Base-by-base conservation (phyloP, 2,113 vertebrate species). In the Turnix velox region DNA sequence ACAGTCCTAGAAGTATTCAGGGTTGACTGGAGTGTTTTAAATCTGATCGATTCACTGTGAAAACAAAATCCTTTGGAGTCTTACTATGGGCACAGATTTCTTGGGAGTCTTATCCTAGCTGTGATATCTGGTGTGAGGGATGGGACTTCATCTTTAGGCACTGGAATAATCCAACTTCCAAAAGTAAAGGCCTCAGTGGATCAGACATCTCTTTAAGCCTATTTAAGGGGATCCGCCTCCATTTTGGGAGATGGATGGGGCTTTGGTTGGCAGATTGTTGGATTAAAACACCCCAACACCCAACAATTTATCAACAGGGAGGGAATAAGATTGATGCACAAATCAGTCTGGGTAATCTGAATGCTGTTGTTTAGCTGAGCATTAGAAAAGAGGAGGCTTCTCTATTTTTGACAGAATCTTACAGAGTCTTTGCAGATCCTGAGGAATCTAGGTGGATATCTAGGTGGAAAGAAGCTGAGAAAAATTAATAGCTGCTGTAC, bases 321-420 rank as follows among this genome's bases (percentile, higher is more conserved):
- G 79, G 58, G 81, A 77, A 90, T 65, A 82, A 89, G 88, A 84
- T 91, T 68, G 91, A 96, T 95, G 84, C 74, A 57, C 51, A 22
- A 72, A 31, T 68, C 20, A 5, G 7, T 11, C 59, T 85, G 62
- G 15, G 19, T 76, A 81, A 72, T 86, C 88, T 85, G 76, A 94
- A 92, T 91, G 94, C 67, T 95, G 95, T 94, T 73, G 77, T 95
- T 94, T 93, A 87, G 92, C 31, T 58, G 84, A 91, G 91, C 58
- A 71, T 23, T 33, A 83, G 87, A 78, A 85, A 89, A 96, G 96
- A 85, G 59, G 35, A 63, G 37, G 42, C 55, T 93, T 88, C 73
- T 18, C 5, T 62, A 20, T 73, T 93, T 94, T 78, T 90, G 84
- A 87, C 59, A 89, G 65, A 33, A 27, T n/a, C 72, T 93, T 82